Percentiles rank a stretch among this genome's conserved stretches.
phyloP scores from a whole-genome alignment of 2,888 invertebrate species.

The Melikaiella ostensackeni region DNA sequence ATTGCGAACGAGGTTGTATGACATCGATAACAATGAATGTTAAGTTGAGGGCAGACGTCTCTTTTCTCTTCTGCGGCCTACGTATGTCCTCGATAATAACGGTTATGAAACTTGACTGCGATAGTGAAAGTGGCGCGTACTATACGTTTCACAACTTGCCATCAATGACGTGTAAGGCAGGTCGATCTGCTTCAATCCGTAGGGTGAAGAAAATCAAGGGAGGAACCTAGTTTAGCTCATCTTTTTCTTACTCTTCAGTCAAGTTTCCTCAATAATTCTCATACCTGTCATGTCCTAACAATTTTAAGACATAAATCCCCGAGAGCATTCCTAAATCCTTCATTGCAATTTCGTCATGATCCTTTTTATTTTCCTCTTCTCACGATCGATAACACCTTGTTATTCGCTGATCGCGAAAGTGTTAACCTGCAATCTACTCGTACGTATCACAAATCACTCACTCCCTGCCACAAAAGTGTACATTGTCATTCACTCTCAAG shows the following conservation, averaged over 20 bases:
- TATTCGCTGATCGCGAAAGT: slow-evolving; percentile 5
- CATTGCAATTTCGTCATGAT: slow-evolving; percentile 7
- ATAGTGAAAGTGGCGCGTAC: slow-evolving; percentile 76
- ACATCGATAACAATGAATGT: slow-evolving; percentile 50
- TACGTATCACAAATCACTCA: slow-evolving; percentile 8
- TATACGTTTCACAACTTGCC: slow-evolving; percentile 70
- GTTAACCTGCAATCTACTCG: slow-evolving; percentile 7
- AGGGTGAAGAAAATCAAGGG: slow-evolving; percentile 27
- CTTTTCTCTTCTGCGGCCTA: slow-evolving; percentile 64
- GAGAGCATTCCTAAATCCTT: background rate
- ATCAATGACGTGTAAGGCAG: slow-evolving; percentile 54
- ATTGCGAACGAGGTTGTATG: slow-evolving; percentile 33
- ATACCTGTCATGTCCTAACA: background rate
- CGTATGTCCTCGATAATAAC: slow-evolving; percentile 76
- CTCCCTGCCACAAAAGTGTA: background rate
- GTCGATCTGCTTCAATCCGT: slow-evolving; percentile 25
- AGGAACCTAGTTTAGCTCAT: background rate
- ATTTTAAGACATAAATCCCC: background rate
- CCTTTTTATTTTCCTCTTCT: background rate
- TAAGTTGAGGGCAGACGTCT: slow-evolving; percentile 56
- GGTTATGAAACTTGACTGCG: slow-evolving; percentile 77
- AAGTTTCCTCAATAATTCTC: background rate
- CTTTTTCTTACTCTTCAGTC: no score
- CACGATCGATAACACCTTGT: slow-evolving; percentile 5
- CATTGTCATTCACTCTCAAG: slow-evolving; percentile 24